Conservation (phyloP, 2,797 vertebrate genomes). For the Pseudomugil gertrudae region DNA sequence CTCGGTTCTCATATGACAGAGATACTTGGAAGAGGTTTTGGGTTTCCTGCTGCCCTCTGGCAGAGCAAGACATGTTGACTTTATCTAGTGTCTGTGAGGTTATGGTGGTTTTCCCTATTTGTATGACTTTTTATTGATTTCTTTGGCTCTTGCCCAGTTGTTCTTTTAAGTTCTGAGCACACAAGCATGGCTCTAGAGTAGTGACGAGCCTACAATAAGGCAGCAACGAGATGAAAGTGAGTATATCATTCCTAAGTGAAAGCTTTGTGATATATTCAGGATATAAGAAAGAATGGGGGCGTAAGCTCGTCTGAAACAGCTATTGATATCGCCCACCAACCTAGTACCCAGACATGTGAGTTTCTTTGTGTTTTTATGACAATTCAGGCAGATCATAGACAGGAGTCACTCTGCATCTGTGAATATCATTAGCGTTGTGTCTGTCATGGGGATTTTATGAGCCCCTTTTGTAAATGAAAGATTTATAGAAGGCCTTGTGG, state of each 20-base stretch:
- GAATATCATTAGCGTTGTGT: conserved; percentile 16
- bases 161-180: background rate
- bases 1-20: conserved; percentile 11
- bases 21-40: conserved; percentile 53
- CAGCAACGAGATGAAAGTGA: background rate
- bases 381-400: conserved; percentile 27
- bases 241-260: conserved; percentile 9
- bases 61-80: conserved; percentile 46
- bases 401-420: background rate
- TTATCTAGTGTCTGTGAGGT: conserved; percentile 41
- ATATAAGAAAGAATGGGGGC: conserved; percentile 20
- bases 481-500: conserved; percentile 44
- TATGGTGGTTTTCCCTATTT: conserved; percentile 31
- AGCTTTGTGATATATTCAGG: conserved; percentile 23
- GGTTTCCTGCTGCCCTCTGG: conserved; percentile 72
- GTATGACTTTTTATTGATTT: conserved; percentile 12
- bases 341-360: too few relatives aligned
- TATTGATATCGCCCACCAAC: conserved; percentile 21
- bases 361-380: conserved; percentile 15
- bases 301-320: conserved; percentile 10
- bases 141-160: background rate
- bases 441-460: conserved; percentile 19
- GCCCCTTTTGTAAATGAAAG: conserved; percentile 24
- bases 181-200: too few relatives aligned
- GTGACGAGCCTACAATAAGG: background rate